These are phyloP conservation scores for Pseudomugil gertrudae DNA, from an alignment of 2,797 vertebrate genomes.

Conservation along the genomic window DNA sequence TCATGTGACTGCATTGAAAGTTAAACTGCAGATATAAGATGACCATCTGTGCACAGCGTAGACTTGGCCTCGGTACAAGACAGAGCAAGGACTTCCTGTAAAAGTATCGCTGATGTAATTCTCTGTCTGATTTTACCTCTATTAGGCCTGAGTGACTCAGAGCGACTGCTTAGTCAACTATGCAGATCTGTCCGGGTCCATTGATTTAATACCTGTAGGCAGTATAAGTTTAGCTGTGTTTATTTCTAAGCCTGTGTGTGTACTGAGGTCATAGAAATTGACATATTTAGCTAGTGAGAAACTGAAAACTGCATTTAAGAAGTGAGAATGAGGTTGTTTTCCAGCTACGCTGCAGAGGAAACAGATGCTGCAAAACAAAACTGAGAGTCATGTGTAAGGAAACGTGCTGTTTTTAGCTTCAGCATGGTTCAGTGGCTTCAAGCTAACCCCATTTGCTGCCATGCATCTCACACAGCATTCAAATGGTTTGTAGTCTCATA, in stretches of 20 bases:
- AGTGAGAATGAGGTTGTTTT: constrained; percentile 66
- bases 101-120: constrained; percentile 65
- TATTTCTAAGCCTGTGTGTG: constrained; percentile 43
- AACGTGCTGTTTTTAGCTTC: constrained; percentile 52
- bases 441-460: constrained; percentile 33
- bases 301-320: constrained; percentile 66
- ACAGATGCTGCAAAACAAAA: constrained; percentile 76
- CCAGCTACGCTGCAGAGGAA: constrained; percentile 66
- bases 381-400: constrained; percentile 52
- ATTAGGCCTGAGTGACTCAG: constrained; percentile 59
- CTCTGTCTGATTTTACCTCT: constrained; percentile 59
- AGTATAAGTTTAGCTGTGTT: constrained; percentile 41
- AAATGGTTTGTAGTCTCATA: not conserved
- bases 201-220: constrained; percentile 30
- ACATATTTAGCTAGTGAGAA: constrained; percentile 28
- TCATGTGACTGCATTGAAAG: constrained; percentile 10
- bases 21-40: constrained; percentile 29
- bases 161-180: constrained; percentile 40
- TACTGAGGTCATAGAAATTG: constrained; percentile 39
- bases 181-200: constrained; percentile 29
- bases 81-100: constrained; percentile 57
- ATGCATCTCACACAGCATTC: not conserved
- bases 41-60: constrained; percentile 18
- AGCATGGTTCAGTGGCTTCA: constrained; percentile 22
- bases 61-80: constrained; percentile 40